These are phyloP conservation scores for Acipenser oxyrinchus DNA, from an alignment of 2,797 vertebrate genomes.

Conservation along the genomic window DNA sequence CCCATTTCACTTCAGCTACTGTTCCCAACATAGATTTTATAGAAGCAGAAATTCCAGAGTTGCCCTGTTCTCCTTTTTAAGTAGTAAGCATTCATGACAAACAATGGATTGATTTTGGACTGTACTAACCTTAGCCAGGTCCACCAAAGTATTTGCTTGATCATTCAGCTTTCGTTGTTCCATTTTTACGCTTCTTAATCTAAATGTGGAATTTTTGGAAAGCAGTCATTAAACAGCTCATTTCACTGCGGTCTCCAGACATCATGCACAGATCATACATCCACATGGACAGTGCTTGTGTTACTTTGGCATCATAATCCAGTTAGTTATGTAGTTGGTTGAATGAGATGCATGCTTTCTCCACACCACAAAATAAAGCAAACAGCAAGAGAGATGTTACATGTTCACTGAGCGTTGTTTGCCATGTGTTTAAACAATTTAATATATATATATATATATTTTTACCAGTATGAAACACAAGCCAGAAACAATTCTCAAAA, in stretches of 20 bases:
- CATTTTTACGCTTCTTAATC: conserved; percentile 99
- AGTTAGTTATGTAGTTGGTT: conserved; percentile 63
- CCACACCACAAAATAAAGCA: conserved; percentile 57
- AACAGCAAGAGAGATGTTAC: conserved; percentile 52
- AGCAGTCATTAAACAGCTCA: conserved; percentile 55
- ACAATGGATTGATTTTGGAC: too few species aligned
- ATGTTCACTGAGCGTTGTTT: conserved; percentile 51
- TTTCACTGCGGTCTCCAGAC: conserved; percentile 51
- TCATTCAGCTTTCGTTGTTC: conserved; percentile 98
- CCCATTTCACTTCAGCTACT: too few species aligned
- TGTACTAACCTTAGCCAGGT: conserved; percentile 91
- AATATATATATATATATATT: conserved; percentile 16
- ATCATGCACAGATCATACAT: conserved; percentile 77
- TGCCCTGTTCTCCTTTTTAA: too few species aligned
- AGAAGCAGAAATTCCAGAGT: too few species aligned
- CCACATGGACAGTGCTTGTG: conserved; percentile 78
- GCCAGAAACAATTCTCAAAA: conserved; percentile 62
- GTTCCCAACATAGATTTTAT: too few species aligned
- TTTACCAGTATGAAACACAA: conserved; percentile 49
- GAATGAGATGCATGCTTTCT: conserved; percentile 85
- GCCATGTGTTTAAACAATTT: conserved; percentile 40
- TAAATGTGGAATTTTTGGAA: conserved; percentile 77
- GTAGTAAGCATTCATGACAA: too few species aligned
- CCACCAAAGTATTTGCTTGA: conserved; percentile 98
- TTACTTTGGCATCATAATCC: conserved; percentile 45